Conservation (phyloP, 2,888 invertebrate species). For the Limnephilus lunatus region DNA sequence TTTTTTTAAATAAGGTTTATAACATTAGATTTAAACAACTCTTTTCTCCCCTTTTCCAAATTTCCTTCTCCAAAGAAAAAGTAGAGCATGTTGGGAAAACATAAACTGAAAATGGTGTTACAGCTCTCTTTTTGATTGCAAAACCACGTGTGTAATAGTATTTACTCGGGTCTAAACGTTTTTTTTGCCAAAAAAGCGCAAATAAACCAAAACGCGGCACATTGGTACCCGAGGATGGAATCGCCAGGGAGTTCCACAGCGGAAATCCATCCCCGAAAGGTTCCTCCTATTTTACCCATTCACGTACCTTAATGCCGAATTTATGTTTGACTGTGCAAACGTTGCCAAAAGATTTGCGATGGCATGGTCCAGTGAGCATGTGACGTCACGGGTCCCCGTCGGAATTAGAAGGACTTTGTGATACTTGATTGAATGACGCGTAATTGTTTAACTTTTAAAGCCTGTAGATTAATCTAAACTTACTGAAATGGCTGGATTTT, state of each 20-base stretch:
- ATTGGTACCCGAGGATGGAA: neutral
- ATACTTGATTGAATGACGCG: conserved; percentile 12
- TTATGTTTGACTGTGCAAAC: conserved; percentile 5
- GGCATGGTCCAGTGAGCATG: neutral
- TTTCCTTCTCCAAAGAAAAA: neutral
- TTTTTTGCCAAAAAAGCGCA: neutral
- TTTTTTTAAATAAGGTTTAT: too few relatives aligned
- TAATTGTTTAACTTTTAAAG: neutral
- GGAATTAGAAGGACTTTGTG: neutral
- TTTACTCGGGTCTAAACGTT: neutral
- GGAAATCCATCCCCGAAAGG: conserved; percentile 7
- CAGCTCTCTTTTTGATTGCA: neutral
- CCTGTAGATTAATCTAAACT: neutral
- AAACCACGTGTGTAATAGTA: neutral
- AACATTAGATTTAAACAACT: too few relatives aligned
- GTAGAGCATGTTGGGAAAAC: neutral
- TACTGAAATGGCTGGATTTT: neutral
- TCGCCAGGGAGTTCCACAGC: conserved; percentile 8
- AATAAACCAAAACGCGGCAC: neutral
- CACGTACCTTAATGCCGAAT: conserved; percentile 18
- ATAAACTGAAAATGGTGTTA: neutral
- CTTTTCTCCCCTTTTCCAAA: too few relatives aligned
- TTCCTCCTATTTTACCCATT: neutral
- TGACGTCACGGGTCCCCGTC: neutral
- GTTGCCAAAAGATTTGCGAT: conserved; percentile 6